A percentile compares a stretch with the other conserved stretches of the same genome.
These are phyloP conservation scores for Leuctra nigra DNA, from an alignment of 2,888 invertebrate genomes.

Conservation along the genomic window DNA sequence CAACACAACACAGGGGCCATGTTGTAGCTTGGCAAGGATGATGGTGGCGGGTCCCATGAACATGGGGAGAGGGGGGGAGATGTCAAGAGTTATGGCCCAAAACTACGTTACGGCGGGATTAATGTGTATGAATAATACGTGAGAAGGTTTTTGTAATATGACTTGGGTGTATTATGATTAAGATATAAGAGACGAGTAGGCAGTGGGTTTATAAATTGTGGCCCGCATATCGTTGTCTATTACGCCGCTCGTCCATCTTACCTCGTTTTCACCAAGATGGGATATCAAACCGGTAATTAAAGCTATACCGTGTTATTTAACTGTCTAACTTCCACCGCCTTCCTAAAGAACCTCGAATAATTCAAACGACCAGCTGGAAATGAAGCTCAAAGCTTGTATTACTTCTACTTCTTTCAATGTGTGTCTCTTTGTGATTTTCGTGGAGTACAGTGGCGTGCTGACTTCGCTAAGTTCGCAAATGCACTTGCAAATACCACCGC, in stretches of 20 bases:
- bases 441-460: no score
- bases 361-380: no score
- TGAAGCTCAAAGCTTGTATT: no score
- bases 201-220: not conserved
- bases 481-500: no score
- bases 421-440: no score
- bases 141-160: constrained; percentile 4
- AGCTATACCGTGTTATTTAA: no score
- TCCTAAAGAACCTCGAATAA: no score
- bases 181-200: not conserved
- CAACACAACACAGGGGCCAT: constrained; percentile 12
- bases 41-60: not conserved
- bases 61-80: not conserved
- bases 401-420: no score
- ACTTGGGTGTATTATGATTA: constrained; percentile 1
- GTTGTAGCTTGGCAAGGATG: not conserved
- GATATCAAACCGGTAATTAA: not conserved
- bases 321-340: no score
- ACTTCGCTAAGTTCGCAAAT: no score
- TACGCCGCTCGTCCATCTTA: not conserved
- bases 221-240: not conserved
- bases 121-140: constrained; percentile 12
- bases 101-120: not conserved
- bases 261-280: not conserved
- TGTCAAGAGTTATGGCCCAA: not conserved